These are phyloP conservation scores for Lasioglossum baleicum DNA, from an alignment of 1,140 invertebrate species.

Conservation along the genomic window DNA sequence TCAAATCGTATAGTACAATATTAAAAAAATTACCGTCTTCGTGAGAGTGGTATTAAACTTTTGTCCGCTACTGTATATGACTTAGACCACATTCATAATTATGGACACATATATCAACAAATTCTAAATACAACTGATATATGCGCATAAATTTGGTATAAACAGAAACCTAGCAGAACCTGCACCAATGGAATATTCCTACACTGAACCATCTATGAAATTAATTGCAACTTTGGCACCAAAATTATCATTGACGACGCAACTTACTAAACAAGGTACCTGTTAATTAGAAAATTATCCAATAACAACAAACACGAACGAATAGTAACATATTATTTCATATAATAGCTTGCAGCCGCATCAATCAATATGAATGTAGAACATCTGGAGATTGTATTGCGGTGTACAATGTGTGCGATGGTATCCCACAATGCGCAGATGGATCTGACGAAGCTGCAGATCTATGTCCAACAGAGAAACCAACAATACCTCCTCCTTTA, in stretches of 20 bases:
- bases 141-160: neutral
- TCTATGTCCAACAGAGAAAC: conserved; percentile 83
- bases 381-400: conserved; percentile 94
- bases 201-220: conserved; percentile 62
- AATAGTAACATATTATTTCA: conserved; percentile 26
- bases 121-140: neutral
- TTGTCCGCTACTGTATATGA: no score
- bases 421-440: conserved; percentile 95
- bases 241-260: conserved; percentile 63
- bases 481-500: conserved; percentile 64
- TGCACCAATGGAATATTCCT: conserved; percentile 64
- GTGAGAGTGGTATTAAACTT: no score
- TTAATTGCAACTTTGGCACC: conserved; percentile 58
- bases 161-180: conserved; percentile 60
- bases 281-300: neutral
- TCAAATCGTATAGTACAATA: no score
- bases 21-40: no score
- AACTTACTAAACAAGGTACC: conserved; percentile 64
- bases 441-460: conserved; percentile 93
- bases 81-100: no score
- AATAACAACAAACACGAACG: neutral
- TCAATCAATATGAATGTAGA: conserved; percentile 92
- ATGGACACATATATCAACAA: conserved; percentile 29
- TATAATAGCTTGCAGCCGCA: conserved; percentile 83
- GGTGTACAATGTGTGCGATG: conserved; percentile 97